These are phyloP conservation scores for Maccullochella peelii DNA, from an alignment of 2,113 vertebrate genomes.

Conservation along the genomic window DNA sequence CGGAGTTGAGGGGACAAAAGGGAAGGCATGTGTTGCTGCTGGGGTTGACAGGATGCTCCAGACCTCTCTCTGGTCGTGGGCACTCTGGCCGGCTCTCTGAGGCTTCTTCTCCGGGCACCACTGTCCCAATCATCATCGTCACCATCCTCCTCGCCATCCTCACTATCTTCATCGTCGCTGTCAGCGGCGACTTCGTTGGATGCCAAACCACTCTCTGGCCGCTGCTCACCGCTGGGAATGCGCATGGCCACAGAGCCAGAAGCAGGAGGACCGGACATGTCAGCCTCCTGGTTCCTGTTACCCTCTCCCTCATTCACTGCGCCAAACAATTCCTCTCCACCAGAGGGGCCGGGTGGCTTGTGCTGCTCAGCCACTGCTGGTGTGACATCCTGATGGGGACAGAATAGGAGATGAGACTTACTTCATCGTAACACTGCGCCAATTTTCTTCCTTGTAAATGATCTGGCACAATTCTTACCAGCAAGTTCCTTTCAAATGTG, in stretches of 20 bases:
- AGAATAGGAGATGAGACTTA: slow-evolving; percentile 32
- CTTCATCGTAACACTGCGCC: neutral
- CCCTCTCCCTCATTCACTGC: slow-evolving; percentile 61
- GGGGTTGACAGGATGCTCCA: slow-evolving; percentile 79
- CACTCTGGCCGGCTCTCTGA: slow-evolving; percentile 72
- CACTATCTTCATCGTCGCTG: slow-evolving; percentile 83
- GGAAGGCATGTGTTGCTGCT: slow-evolving; percentile 81
- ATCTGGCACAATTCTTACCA: neutral
- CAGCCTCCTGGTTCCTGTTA: slow-evolving; percentile 72
- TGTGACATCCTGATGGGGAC: slow-evolving; percentile 74
- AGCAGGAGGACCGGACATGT: slow-evolving; percentile 70
- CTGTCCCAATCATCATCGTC: slow-evolving; percentile 82
- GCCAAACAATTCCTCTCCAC: slow-evolving; percentile 66
- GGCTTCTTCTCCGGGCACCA: slow-evolving; percentile 65
- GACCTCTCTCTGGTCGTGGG: slow-evolving; percentile 79
- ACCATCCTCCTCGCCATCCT: slow-evolving; percentile 80
- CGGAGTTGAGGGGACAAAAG: slow-evolving; percentile 83
- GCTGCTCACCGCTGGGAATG: slow-evolving; percentile 51
- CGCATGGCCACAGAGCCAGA: slow-evolving; percentile 74
- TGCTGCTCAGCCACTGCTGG: slow-evolving; percentile 72
- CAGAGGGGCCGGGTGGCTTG: slow-evolving; percentile 73
- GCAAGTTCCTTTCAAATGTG: neutral
- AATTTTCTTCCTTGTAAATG: neutral
- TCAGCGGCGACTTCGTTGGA: slow-evolving; percentile 74
- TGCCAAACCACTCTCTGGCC: slow-evolving; percentile 69